Evolutionary conservation across 2,888 invertebrate genomes (phyloP).

Genomic region (Norana najaformis): DNA sequence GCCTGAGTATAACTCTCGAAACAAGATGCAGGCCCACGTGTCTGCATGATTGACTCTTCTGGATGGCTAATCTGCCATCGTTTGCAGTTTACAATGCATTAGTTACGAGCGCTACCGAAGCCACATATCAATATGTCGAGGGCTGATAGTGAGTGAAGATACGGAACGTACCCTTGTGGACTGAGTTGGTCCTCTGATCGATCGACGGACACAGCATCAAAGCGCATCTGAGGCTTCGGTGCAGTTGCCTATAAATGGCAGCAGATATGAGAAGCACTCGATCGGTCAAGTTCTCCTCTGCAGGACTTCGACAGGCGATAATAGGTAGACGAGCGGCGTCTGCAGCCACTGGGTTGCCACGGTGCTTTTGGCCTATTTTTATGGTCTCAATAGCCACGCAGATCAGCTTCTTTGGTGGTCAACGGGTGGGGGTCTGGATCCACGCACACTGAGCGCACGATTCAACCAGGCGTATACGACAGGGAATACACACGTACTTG

Average conservation of each 20-base stretch:
- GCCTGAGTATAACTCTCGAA: no score
- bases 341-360: neutral
- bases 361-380: neutral
- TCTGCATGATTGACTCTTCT: no score
- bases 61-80: no score
- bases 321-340: neutral
- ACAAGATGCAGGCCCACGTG: no score
- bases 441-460: neutral
- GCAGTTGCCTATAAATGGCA: neutral
- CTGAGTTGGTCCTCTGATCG: neutral
- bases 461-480: neutral
- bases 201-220: neutral
- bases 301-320: neutral
- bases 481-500: neutral
- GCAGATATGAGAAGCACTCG: neutral
- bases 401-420: neutral
- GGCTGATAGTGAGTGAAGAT: neutral
- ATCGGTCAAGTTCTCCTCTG: no score
- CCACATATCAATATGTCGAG: neutral
- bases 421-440: neutral
- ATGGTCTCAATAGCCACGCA: neutral
- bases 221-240: neutral
- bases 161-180: neutral
- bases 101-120: neutral
- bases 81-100: no score